These are phyloP conservation scores for Heliconius charithonia DNA, from an alignment of 2,888 invertebrate species.

Conservation along the genomic window DNA sequence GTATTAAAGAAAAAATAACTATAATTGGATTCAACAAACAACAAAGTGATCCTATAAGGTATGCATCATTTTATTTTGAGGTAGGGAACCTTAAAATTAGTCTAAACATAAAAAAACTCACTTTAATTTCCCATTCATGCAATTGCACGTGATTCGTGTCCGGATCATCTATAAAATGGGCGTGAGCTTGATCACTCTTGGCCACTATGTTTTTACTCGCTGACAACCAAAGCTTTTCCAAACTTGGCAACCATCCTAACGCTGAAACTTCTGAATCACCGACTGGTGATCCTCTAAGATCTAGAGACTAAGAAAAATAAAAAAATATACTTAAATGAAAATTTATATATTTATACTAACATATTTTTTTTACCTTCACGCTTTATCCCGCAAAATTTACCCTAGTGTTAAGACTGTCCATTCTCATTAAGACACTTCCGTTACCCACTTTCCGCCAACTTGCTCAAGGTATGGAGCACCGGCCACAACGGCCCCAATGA, in stretches of 20 bases:
- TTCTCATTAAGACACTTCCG: too few species aligned
- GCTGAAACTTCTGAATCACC: conserved; percentile 77
- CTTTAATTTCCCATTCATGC: conserved; percentile 62
- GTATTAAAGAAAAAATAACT: too few species aligned
- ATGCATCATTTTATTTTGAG: too few species aligned
- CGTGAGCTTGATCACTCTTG: conserved; percentile 39
- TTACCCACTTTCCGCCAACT: too few species aligned
- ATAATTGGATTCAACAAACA: too few species aligned
- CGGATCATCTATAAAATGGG: conserved; percentile 52
- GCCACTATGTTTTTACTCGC: conserved; percentile 50
- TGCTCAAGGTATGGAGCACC: too few species aligned
- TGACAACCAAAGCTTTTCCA: conserved; percentile 61
- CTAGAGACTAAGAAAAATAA: conserved; percentile 58
- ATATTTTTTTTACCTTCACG: not conserved
- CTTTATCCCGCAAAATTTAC: too few species aligned
- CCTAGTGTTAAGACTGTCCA: too few species aligned
- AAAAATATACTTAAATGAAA: not conserved
- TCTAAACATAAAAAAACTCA: conserved; percentile 35
- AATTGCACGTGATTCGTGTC: conserved; percentile 49
- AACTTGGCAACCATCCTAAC: conserved; percentile 68
- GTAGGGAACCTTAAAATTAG: too few species aligned
- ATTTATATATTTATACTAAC: not conserved
- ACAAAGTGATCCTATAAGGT: too few species aligned
- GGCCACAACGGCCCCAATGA: too few species aligned
- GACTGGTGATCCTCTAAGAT: conserved; percentile 71